These are phyloP conservation scores for Idaea biselata DNA, from an alignment of 2,888 invertebrate genomes.

Conservation along the genomic window DNA sequence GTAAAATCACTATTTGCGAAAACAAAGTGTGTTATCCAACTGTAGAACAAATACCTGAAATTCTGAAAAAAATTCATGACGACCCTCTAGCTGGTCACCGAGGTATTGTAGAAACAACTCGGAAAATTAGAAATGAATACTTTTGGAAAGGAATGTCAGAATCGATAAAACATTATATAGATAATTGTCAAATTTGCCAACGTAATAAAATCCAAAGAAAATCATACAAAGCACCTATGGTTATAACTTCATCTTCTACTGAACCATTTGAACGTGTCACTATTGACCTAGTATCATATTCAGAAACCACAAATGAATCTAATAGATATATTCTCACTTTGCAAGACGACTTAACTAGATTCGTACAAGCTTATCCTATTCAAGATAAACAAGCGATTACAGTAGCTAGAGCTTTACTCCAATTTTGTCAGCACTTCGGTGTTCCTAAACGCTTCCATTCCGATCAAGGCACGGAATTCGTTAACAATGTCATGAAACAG, in stretches of 20 bases:
- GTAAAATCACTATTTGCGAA: slow-evolving; percentile 33
- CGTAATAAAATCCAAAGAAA: slow-evolving; percentile 38
- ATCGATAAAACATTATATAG: slow-evolving; percentile 35
- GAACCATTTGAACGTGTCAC: slow-evolving; percentile 42
- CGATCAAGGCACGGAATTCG: slow-evolving; percentile 42
- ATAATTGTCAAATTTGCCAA: slow-evolving; percentile 33
- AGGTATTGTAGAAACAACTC: slow-evolving; percentile 36
- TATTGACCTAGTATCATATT: slow-evolving; percentile 42
- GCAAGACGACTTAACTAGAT: slow-evolving; percentile 40
- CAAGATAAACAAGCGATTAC: slow-evolving; percentile 40
- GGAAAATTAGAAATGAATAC: slow-evolving; percentile 36
- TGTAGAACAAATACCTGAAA: slow-evolving; percentile 32
- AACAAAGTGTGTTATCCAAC: slow-evolving; percentile 29
- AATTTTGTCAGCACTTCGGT: slow-evolving; percentile 42
- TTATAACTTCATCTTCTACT: slow-evolving; percentile 37
- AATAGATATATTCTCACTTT: slow-evolving; percentile 39
- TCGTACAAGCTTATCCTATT: slow-evolving; percentile 41
- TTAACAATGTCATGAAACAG: slow-evolving; percentile 38
- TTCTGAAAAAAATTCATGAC: slow-evolving; percentile 36
- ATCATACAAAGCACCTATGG: slow-evolving; percentile 40
- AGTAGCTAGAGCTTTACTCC: slow-evolving; percentile 34
- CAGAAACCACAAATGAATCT: slow-evolving; percentile 32
- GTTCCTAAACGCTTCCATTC: slow-evolving; percentile 42
- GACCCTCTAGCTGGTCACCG: slow-evolving; percentile 39
- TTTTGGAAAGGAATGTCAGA: slow-evolving; percentile 42